A percentile compares a stretch with the other conserved stretches of the same genome.
These are phyloP conservation scores for Phyllostomus discolor DNA, from an alignment of 2,113 vertebrate genomes.

Conservation along the genomic window DNA sequence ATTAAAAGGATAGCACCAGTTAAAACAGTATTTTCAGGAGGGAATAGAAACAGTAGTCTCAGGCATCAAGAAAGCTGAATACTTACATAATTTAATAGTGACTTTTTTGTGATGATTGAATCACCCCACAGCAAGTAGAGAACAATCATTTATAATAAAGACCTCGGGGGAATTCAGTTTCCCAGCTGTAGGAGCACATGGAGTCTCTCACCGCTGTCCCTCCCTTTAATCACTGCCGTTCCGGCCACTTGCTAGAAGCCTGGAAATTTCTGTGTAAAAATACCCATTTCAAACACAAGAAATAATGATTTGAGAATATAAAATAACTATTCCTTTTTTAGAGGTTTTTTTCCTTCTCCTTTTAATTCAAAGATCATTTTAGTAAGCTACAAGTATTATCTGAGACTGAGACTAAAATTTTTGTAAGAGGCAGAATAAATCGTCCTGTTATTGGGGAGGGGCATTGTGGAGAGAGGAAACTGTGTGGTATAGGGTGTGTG, in stretches of 20 bases:
- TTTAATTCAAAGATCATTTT: conserved; percentile 6
- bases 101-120: neutral
- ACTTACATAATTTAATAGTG: neutral
- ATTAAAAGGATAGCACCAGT: neutral
- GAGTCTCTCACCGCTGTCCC: neutral
- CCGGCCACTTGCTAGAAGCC: neutral
- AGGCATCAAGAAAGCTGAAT: neutral
- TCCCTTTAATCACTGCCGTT: neutral
- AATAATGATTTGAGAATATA: neutral
- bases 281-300: neutral
- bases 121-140: neutral
- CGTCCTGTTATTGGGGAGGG: neutral
- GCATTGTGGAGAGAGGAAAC: neutral
- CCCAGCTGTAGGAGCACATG: neutral
- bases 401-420: neutral
- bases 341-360: neutral
- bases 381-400: neutral
- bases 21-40: neutral
- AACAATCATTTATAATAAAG: neutral
- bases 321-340: neutral
- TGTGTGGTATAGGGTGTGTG: neutral
- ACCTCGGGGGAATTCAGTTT: neutral
- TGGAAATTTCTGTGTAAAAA: neutral
- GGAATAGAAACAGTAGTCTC: neutral
- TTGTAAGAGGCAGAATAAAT: neutral